These are phyloP conservation scores for Brachymystax lenok DNA, from an alignment of 2,797 vertebrate species.

Conservation along the genomic window DNA sequence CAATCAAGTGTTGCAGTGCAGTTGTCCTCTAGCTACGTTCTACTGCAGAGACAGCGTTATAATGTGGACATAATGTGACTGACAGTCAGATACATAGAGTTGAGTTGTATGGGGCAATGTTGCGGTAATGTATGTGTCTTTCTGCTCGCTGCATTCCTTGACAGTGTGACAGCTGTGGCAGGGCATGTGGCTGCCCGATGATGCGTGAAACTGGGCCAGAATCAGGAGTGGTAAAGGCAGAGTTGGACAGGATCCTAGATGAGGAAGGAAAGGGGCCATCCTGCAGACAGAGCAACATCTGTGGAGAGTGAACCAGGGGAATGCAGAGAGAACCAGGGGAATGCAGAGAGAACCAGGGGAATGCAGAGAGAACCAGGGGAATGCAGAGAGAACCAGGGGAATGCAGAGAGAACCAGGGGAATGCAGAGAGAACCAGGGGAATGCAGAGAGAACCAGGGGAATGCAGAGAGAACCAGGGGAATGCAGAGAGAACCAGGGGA, in stretches of 20 bases:
- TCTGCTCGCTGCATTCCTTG: conserved; percentile 28
- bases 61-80: too few relatives aligned
- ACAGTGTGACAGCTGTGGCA: conserved; percentile 20
- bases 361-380: too few relatives aligned
- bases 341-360: too few relatives aligned
- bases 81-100: too few relatives aligned
- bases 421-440: too few relatives aligned
- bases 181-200: conserved; percentile 34
- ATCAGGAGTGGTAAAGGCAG: conserved; percentile 26
- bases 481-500: too few relatives aligned
- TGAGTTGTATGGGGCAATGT: background rate
- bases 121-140: background rate
- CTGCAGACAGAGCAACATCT: conserved; percentile 47
- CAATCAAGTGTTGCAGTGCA: background rate
- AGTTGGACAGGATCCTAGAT: conserved; percentile 44
- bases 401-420: too few relatives aligned
- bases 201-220: conserved; percentile 33
- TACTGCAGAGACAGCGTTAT: background rate
- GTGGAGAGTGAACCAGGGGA: conserved; percentile 24
- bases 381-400: too few relatives aligned
- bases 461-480: too few relatives aligned
- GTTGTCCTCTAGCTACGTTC: background rate
- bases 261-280: conserved; percentile 21
- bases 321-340: conserved; percentile 22
- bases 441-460: too few relatives aligned